A percentile compares a stretch with the other conserved stretches of the same genome.
Conservation (phyloP, 2,888 invertebrate genomes). For the Tinea trinotella region DNA sequence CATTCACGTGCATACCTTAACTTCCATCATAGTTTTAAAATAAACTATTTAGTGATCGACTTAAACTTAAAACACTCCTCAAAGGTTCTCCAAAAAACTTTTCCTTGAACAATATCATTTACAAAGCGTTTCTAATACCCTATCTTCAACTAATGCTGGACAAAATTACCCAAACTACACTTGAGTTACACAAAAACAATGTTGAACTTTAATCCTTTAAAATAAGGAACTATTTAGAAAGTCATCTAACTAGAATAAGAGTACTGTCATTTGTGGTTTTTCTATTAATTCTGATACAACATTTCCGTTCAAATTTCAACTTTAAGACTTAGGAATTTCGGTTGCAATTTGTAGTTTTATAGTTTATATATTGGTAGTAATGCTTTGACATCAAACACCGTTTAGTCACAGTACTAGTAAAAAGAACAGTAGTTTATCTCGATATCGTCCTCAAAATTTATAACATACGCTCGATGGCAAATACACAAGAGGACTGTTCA, state of each 20-base stretch:
- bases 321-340: not conserved
- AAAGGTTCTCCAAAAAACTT: no score
- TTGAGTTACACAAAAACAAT: not conserved
- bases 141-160: not conserved
- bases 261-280: not conserved
- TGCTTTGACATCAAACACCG: conserved; percentile 15
- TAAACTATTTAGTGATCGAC: no score
- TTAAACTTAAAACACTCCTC: no score
- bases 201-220: not conserved
- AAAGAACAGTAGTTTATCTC: no score
- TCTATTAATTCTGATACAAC: not conserved
- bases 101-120: no score
- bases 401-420: no score
- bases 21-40: no score
- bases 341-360: not conserved
- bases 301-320: not conserved
- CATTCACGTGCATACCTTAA: no score
- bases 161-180: not conserved
- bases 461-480: no score
- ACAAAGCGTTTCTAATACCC: not conserved
- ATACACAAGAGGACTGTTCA: no score
- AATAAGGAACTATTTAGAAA: not conserved
- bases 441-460: no score
- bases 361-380: not conserved
- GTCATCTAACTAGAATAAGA: not conserved